Evolutionary conservation across 2,797 vertebrate species (phyloP), one percentile per base, ranked within the genome.

Genomic region (Gambelia wislizenii): DNA sequence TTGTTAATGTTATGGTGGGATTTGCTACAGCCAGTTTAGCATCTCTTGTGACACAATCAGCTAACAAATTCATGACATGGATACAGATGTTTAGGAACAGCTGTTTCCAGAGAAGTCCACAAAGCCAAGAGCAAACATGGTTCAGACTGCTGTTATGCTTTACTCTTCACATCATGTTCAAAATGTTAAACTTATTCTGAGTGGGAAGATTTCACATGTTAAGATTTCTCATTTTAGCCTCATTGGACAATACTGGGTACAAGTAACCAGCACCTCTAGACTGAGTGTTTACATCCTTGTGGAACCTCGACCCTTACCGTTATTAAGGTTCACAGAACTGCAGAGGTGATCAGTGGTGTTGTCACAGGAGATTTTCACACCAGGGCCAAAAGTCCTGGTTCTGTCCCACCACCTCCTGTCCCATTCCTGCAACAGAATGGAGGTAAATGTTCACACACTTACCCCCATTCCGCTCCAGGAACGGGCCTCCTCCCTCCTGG

Each of bases 31-130:
- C 84, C 89, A 85, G 84, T 82, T 84, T 86, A 83, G 84, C 70
- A 33, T 89, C 89, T 86, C 84, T 83, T 83, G 70, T 76, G 70
- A 83, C 79, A 86, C 36, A 36, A 83, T 83, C 89, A 86, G 79
- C 89, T 83, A 89, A 86, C 78, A 86, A 86, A 89, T 86, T 89
- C 84, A 86, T 86, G 79, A 76, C 79, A 89, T 56, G 47, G 89
- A 56, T 86, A 76, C 84, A 89, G 79, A 86, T 83, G 85, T 89
- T 89, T 89, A 86, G 70, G 78, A 89, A 83, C 89, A 89, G 84
- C 84, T 89, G 84, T 89, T 89, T 83, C 54, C 33, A 67, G 56
- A 75, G 47, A 49, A 76, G 79, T 75, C 36, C 78, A 76, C 30
- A 70, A 82, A 20, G 47, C 70, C 47, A n/a, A 39, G 16, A 82